Conservation (phyloP, 2,888 invertebrate genomes). For the Leptopilina syphax region DNA sequence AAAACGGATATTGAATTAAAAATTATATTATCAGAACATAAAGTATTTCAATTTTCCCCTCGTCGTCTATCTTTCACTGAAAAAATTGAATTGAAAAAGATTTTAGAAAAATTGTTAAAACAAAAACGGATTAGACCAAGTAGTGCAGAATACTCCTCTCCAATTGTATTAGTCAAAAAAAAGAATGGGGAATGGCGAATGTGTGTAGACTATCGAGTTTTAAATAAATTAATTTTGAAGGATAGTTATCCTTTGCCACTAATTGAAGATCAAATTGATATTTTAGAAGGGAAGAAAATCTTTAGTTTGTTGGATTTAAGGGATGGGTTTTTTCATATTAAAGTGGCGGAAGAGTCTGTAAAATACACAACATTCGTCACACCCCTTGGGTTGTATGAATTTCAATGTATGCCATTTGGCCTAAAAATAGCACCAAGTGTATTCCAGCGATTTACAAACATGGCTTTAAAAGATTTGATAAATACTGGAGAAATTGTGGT, state of each 20-base stretch:
- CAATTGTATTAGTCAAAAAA: slow-evolving; percentile 38
- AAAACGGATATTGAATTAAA: slow-evolving; percentile 28
- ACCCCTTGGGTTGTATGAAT: slow-evolving; percentile 47
- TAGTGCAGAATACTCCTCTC: slow-evolving; percentile 42
- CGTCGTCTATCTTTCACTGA: slow-evolving; percentile 43
- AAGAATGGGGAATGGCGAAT: slow-evolving; percentile 37
- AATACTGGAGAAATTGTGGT: slow-evolving; percentile 31
- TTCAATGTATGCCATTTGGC: slow-evolving; percentile 43
- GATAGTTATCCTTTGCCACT: background rate
- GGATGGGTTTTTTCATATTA: slow-evolving; percentile 36
- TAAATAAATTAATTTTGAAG: slow-evolving; percentile 22
- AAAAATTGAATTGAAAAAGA: slow-evolving; percentile 48
- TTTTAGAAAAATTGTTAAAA: slow-evolving; percentile 49
- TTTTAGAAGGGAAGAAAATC: slow-evolving; percentile 5
- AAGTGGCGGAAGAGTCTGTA: slow-evolving; percentile 37
- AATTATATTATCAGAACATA: slow-evolving; percentile 41
- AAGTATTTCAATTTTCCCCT: slow-evolving; percentile 33
- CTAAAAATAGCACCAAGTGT: background rate
- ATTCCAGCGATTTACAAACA: slow-evolving; percentile 43
- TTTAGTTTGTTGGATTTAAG: background rate
- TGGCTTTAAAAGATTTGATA: slow-evolving; percentile 43
- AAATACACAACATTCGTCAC: slow-evolving; percentile 50
- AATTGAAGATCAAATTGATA: slow-evolving; percentile 2
- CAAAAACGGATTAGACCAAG: slow-evolving; percentile 47
- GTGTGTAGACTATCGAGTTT: slow-evolving; percentile 41